A percentile compares a stretch with the other conserved stretches of the same genome.
Evolutionary conservation across 35 echinoderm and acorn worm species (phyloP).

Genomic region (Apostichopus californicus): DNA sequence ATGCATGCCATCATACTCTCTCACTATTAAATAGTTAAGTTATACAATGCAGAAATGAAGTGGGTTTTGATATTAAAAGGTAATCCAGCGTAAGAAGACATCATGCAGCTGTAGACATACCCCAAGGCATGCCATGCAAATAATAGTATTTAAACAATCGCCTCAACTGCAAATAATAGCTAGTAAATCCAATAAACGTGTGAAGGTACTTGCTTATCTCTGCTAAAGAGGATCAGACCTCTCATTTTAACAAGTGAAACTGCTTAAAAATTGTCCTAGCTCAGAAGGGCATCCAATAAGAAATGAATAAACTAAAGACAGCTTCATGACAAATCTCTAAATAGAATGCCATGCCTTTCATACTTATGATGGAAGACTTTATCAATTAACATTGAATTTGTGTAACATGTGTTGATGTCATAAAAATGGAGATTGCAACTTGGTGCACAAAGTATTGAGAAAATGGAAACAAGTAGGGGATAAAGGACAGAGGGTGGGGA

Average conservation of each 20-base stretch:
- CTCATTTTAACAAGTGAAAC: background rate
- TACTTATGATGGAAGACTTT: no score
- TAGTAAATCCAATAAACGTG: slow-evolving; percentile 48
- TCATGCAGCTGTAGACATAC: slow-evolving; percentile 35
- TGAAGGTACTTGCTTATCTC: background rate
- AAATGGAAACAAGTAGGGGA: no score
- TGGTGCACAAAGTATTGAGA: no score
- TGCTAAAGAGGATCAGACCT: background rate
- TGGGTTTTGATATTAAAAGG: background rate
- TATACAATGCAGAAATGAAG: background rate
- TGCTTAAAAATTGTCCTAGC: background rate
- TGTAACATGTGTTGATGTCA: no score
- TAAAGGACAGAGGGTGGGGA: no score
- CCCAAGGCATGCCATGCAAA: slow-evolving; percentile 6
- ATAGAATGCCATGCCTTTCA: no score
- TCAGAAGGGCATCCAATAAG: background rate
- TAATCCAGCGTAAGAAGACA: slow-evolving; percentile 13
- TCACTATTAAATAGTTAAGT: background rate
- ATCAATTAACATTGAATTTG: no score
- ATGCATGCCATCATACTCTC: slow-evolving; percentile 7
- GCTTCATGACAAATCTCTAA: no score
- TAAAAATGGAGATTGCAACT: no score
- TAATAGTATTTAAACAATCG: slow-evolving; percentile 48
- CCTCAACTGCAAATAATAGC: slow-evolving; percentile 10
- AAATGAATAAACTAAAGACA: no score